These are phyloP conservation scores for Aleadryas rufinucha DNA, from an alignment of 2,113 vertebrate species.

Conservation along the genomic window DNA sequence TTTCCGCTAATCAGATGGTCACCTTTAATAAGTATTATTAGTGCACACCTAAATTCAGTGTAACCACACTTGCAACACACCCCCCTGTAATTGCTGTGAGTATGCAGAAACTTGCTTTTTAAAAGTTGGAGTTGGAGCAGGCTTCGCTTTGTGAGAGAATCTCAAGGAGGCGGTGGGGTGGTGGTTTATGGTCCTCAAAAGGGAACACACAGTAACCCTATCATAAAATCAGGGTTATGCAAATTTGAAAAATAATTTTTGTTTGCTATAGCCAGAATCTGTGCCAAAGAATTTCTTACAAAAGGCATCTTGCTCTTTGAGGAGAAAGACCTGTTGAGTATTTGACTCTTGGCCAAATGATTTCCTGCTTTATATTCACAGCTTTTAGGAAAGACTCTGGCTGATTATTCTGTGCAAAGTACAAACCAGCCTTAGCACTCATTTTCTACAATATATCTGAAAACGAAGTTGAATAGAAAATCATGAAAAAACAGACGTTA, in stretches of 20 bases:
- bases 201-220: neutral
- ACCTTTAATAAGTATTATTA: neutral
- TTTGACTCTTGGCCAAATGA: constrained; percentile 40
- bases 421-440: neutral
- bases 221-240: neutral
- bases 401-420: constrained; percentile 37
- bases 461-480: constrained; percentile 18
- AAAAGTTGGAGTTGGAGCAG: neutral
- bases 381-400: constrained; percentile 24
- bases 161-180: neutral
- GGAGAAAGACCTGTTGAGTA: constrained; percentile 28
- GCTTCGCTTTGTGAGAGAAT: neutral
- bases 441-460: neutral
- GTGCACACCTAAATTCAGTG: neutral
- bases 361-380: constrained; percentile 56
- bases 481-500: constrained; percentile 11
- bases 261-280: neutral
- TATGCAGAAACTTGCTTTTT: neutral
- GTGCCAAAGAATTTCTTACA: constrained; percentile 13
- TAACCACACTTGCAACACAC: neutral
- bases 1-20: neutral
- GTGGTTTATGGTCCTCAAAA: neutral
- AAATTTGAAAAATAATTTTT: neutral
- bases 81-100: neutral
- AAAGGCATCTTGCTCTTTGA: neutral